Evolutionary conservation across 1,140 invertebrate genomes (phyloP).

Genomic region (Penaeus chinensis): DNA sequence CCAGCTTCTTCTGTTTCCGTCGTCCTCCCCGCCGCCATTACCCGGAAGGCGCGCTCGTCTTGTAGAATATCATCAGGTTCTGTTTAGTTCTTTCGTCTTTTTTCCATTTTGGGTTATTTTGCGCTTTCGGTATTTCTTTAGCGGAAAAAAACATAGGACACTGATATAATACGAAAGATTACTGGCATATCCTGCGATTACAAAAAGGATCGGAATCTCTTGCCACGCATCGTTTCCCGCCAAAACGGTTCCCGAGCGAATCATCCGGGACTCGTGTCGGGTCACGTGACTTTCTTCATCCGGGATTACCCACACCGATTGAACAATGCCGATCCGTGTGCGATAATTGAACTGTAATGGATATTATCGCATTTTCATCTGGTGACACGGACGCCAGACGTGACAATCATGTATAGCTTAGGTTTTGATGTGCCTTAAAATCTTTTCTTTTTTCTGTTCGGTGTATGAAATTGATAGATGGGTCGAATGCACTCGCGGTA

Average conservation of each 20-base stretch:
- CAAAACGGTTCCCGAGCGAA: constrained; percentile 21
- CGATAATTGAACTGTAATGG: constrained; percentile 44
- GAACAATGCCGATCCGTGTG: constrained; percentile 24
- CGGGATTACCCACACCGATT: constrained; percentile 33
- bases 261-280: constrained; percentile 1
- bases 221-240: constrained; percentile 6
- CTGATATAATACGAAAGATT: too few species aligned
- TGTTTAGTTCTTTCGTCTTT: background rate
- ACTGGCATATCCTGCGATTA: too few species aligned
- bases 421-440: too few species aligned
- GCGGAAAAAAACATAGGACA: background rate
- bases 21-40: background rate
- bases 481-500: background rate
- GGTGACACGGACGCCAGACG: background rate
- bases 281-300: constrained; percentile 35
- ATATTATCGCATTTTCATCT: constrained; percentile 35
- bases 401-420: background rate
- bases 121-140: background rate
- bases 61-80: too few species aligned
- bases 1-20: background rate
- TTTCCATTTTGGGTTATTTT: constrained; percentile 19
- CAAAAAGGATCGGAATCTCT: background rate
- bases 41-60: too few species aligned
- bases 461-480: background rate
- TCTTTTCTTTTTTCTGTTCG: background rate